These are phyloP conservation scores for Myocastor coypus DNA, from an alignment of 2,113 vertebrate genomes.

Conservation along the genomic window DNA sequence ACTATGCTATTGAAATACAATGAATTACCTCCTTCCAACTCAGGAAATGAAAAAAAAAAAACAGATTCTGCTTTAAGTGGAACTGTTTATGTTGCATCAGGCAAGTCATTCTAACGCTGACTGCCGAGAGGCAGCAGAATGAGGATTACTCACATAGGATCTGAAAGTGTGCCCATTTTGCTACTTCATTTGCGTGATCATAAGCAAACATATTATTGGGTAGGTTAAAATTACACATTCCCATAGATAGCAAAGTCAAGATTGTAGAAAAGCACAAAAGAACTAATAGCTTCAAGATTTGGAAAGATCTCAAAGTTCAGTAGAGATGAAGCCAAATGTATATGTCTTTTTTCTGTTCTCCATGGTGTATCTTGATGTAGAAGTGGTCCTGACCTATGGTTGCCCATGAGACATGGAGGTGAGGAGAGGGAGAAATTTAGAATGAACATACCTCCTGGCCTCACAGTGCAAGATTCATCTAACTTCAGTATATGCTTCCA, in stretches of 20 bases:
- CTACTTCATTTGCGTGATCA: constrained; percentile 6
- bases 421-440: neutral
- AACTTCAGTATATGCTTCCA: neutral
- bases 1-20: constrained; percentile 32
- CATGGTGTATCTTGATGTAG: neutral
- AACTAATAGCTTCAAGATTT: neutral
- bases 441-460: neutral
- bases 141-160: constrained; percentile 49
- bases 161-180: constrained; percentile 58
- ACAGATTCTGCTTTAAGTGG: constrained; percentile 72
- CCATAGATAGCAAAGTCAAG: constrained; percentile 53
- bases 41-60: constrained; percentile 40
- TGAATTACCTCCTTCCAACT: constrained; percentile 49
- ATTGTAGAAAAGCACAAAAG: constrained; percentile 45
- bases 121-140: constrained; percentile 53
- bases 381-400: neutral
- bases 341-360: constrained; percentile 38
- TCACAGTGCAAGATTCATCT: neutral
- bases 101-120: constrained; percentile 73
- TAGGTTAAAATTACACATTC: constrained; percentile 54
- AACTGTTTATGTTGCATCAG: constrained; percentile 67
- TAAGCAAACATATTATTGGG: constrained; percentile 51
- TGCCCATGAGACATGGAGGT: neutral
- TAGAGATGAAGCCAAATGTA: neutral
- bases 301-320: constrained; percentile 30